Base-by-base conservation (phyloP, 2,888 invertebrate species). In the Myopa tessellatipennis region DNA sequence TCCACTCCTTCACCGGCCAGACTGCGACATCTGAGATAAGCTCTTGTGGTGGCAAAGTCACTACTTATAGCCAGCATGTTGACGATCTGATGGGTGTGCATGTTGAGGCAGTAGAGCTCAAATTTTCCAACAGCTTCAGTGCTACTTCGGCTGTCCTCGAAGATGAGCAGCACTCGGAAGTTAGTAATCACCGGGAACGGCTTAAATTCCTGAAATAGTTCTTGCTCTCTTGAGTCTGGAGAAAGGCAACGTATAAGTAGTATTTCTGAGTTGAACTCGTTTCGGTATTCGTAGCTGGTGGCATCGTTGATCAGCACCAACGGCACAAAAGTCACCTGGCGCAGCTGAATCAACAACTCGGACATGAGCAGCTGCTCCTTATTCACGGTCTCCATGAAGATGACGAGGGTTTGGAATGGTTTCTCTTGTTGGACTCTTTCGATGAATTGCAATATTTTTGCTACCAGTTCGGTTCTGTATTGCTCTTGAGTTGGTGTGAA, bases 111-210 rank as follows among this genome's bases (percentile, higher is more conserved):
- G 18, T 74, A 74, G 14, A 34, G 18, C 50, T 36, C 10, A 16
- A 74, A 55, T 52, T 34, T 63, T 10, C 36, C 8, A 0, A 36
- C 36, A 55, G 55, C 50, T 4, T 26, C 65, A 4, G 65, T 6
- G 6, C 10, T 6, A 1, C 18, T 38, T 10, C 36, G 34, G n/a
- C 0, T 16, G 38, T 72, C 55, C 4, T 8, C 36, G 14, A 67
- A 65, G 10, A 74, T 65, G 3, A 52, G 38, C 55, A 74, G 12
- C n/a, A 74, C 65, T 5, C 74, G 45, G 26, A 74, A 55, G 18
- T 74, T 74, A 26, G 74, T 74, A 4, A 34, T 10, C 14, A 74
- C 74, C 5, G 74, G 74, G 45, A 74, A 74, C 18, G 74, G 36
- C 16, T 52, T 50, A 8, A 74, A 52, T 36, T 74, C 74, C 38